Conservation (phyloP, 1,140 invertebrate genomes). For the Pantala flavescens region DNA sequence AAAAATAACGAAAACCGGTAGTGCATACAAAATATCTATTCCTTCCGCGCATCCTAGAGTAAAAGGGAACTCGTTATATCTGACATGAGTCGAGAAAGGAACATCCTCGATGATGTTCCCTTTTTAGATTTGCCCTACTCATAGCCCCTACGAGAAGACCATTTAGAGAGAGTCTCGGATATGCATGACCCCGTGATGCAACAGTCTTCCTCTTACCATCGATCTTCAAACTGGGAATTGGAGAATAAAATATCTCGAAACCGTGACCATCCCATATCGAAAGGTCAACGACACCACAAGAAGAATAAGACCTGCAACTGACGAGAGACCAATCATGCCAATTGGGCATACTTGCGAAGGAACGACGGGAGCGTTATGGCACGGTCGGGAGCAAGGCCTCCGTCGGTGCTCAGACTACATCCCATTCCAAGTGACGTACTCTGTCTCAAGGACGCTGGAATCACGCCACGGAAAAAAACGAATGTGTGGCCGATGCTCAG, state of each 20-base stretch:
- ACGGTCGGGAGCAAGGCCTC: not conserved
- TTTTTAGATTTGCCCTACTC: not conserved
- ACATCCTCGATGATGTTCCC: too few species aligned
- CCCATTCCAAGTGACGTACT: not conserved
- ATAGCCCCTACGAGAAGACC: not conserved
- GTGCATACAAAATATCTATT: too few species aligned
- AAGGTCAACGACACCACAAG: not conserved
- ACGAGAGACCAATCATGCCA: not conserved
- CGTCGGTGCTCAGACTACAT: not conserved
- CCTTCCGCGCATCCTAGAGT: too few species aligned
- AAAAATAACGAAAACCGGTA: too few species aligned
- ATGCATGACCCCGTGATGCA: not conserved
- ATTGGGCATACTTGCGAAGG: not conserved
- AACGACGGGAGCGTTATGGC: conserved; percentile 1
- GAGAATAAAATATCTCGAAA: not conserved
- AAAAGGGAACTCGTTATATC: too few species aligned
- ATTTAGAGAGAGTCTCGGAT: not conserved
- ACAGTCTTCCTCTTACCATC: not conserved
- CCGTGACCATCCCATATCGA: not conserved
- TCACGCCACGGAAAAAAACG: not conserved
- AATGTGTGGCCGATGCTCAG: not conserved
- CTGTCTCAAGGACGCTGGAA: not conserved
- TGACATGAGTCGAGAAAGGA: too few species aligned
- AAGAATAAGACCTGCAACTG: not conserved
- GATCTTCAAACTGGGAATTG: not conserved